These are phyloP conservation scores for Saxidomus purpurata DNA, from an alignment of 1,140 invertebrate species.

Conservation along the genomic window DNA sequence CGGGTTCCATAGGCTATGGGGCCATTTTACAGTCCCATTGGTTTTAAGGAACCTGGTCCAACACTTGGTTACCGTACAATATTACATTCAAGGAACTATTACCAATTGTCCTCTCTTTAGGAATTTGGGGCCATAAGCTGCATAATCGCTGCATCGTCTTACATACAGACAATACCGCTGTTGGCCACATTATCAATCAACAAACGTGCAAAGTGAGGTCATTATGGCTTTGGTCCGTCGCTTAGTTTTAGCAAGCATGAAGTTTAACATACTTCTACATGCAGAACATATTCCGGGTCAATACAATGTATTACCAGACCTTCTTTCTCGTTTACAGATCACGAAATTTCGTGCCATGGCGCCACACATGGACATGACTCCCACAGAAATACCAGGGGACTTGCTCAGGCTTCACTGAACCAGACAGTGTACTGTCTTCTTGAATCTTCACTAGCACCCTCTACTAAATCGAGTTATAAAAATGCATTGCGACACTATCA, in stretches of 20 bases:
- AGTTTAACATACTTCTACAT: conserved; percentile 63
- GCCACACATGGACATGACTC: conserved; percentile 53
- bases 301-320: no score
- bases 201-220: no score
- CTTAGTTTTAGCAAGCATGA: no score
- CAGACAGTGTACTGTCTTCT: not conserved
- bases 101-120: conserved; percentile 51
- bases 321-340: conserved; percentile 72
- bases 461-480: conserved; percentile 32
- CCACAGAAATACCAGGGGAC: conserved; percentile 15
- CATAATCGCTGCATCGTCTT: conserved; percentile 34
- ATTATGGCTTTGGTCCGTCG: no score
- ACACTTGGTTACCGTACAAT: conserved; percentile 13
- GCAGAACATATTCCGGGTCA: conserved; percentile 63
- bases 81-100: no score
- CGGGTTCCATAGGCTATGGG: conserved; percentile 24
- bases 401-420: conserved; percentile 12
- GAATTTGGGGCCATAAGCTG: conserved; percentile 47
- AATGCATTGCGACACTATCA: conserved; percentile 24
- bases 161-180: conserved; percentile 58
- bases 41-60: conserved; percentile 52
- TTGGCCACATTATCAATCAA: conserved; percentile 67
- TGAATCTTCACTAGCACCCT: conserved; percentile 12
- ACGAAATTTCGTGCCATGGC: conserved; percentile 6
- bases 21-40: conserved; percentile 43